phyloP scores from a whole-genome alignment of 2,797 vertebrate species.

The Halcyon leucocephala region DNA sequence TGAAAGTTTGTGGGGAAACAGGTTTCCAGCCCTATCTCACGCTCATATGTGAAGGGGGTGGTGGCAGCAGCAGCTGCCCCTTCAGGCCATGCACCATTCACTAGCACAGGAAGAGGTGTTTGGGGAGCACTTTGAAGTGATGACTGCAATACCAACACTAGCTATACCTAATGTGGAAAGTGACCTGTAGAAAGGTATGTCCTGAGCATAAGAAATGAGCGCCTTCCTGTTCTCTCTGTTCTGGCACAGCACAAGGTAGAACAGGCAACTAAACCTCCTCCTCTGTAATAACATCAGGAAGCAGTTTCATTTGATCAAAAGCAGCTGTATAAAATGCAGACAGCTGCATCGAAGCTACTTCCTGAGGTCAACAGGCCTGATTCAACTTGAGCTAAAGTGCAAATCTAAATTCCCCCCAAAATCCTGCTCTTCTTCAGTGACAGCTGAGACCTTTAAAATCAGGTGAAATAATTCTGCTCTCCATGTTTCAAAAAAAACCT shows the following conservation, averaged over 20 bases:
- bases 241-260: not conserved
- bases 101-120: not conserved
- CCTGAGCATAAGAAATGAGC: not conserved
- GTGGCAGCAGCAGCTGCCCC: not conserved
- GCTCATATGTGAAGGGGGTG: not conserved
- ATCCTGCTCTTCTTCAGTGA: not conserved
- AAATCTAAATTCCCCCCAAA: not conserved
- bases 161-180: not conserved
- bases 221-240: not conserved
- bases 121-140: not conserved
- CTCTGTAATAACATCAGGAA: not conserved
- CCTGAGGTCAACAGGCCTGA: not conserved
- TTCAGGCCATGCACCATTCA: not conserved
- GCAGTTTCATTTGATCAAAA: constrained; percentile 5
- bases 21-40: not conserved
- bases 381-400: not conserved
- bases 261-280: not conserved
- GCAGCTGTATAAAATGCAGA: not conserved
- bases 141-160: not conserved
- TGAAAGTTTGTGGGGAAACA: not conserved
- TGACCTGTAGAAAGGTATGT: not conserved
- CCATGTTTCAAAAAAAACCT: not conserved
- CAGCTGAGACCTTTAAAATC: not conserved
- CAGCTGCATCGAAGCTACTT: not conserved
- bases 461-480: not conserved